Percentiles rank a stretch among this genome's conserved stretches.
phyloP scores from a whole-genome alignment of 2,888 invertebrate species.

The Acleris literana region DNA sequence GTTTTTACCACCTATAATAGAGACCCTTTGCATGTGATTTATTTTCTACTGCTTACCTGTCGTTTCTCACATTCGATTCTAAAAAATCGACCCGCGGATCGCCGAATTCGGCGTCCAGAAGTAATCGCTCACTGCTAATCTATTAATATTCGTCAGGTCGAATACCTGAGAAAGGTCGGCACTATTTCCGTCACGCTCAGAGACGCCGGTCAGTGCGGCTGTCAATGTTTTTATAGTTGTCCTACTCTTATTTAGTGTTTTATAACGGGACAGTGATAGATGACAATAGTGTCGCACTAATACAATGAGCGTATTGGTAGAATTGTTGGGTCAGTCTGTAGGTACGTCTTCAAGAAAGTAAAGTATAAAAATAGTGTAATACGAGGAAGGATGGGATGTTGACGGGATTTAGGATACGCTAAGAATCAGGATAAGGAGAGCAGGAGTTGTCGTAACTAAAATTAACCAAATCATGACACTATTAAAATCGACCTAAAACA shows the following conservation, averaged over 20 bases:
- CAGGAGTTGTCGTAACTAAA: too few species aligned
- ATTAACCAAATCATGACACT: too few species aligned
- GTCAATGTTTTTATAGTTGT: conserved; percentile 4
- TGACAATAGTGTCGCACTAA: not conserved
- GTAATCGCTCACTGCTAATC: conserved; percentile 12
- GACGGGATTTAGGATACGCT: too few species aligned
- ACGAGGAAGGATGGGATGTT: too few species aligned
- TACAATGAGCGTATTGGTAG: not conserved
- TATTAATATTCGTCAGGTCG: conserved; percentile 38
- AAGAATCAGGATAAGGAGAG: too few species aligned
- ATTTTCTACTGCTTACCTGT: too few species aligned
- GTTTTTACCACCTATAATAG: too few species aligned
- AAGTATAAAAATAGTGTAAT: too few species aligned
- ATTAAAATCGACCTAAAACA: too few species aligned
- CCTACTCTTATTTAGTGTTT: not conserved
- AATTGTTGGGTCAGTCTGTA: not conserved
- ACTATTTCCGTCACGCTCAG: conserved; percentile 31
- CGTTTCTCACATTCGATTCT: too few species aligned
- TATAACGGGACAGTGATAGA: not conserved
- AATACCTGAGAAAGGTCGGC: conserved; percentile 38
- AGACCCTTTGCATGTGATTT: too few species aligned
- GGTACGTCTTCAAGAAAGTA: not conserved
- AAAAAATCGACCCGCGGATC: not conserved
- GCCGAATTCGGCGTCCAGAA: conserved; percentile 6
- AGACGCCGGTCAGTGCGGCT: conserved; percentile 12